Conservation (phyloP, 2,797 vertebrate species). For the Holocentrus rufus region DNA sequence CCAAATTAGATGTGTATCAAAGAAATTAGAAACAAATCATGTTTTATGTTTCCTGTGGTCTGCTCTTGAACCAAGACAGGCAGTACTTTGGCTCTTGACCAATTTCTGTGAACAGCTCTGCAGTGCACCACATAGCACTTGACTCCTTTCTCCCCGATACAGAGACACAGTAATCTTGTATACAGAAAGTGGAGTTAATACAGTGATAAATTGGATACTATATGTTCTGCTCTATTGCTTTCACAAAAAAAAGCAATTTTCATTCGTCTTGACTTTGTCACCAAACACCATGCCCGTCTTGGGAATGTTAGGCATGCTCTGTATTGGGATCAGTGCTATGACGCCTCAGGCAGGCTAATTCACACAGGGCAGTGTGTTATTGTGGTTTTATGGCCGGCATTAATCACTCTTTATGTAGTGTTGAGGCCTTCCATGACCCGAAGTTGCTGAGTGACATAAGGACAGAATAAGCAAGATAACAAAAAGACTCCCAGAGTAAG, state of each 20-base stretch:
- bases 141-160: conserved; percentile 4
- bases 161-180: conserved; percentile 18
- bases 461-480: conserved; percentile 31
- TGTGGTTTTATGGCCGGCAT: conserved; percentile 50
- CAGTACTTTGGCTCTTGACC: neutral
- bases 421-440: conserved; percentile 40
- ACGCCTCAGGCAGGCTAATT: conserved; percentile 29
- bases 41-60: conserved; percentile 18
- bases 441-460: conserved; percentile 50
- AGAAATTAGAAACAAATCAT: conserved; percentile 31
- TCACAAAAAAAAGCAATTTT: conserved; percentile 28
- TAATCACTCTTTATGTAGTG: conserved; percentile 43
- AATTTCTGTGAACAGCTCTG: conserved; percentile 12
- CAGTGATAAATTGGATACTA: conserved; percentile 10
- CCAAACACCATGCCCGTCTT: neutral
- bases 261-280: conserved; percentile 20
- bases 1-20: conserved; percentile 26
- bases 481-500: conserved; percentile 44
- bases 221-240: conserved; percentile 5
- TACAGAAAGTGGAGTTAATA: conserved; percentile 20
- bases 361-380: conserved; percentile 34
- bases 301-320: neutral
- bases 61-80: neutral
- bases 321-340: neutral
- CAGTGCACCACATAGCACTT: conserved; percentile 19